These are phyloP conservation scores for Pseudopodoces humilis DNA, from an alignment of 2,113 vertebrate genomes.

Conservation along the genomic window DNA sequence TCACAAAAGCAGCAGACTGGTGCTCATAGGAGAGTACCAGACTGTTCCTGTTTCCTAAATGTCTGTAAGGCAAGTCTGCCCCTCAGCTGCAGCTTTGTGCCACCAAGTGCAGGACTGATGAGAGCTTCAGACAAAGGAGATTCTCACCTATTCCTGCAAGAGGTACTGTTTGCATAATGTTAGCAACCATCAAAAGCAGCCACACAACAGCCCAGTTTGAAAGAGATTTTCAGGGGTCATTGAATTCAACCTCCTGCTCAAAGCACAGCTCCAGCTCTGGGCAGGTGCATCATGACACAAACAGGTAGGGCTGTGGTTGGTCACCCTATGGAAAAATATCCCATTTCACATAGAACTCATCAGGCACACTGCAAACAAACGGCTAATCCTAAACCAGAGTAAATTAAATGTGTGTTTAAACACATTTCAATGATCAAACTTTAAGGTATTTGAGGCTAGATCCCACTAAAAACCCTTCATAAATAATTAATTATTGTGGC, in stretches of 20 bases:
- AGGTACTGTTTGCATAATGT: neutral
- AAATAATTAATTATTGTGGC: neutral
- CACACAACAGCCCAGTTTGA: neutral
- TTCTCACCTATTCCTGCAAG: neutral
- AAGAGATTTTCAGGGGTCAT: neutral
- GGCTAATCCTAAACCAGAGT: neutral
- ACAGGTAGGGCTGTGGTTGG: neutral
- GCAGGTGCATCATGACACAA: neutral
- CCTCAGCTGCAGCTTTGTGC: neutral
- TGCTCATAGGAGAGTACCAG: neutral
- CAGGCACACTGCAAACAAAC: neutral
- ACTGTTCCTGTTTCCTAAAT: neutral
- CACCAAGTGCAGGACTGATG: too few species aligned
- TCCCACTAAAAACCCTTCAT: neutral
- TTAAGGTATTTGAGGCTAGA: neutral
- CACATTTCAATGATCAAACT: neutral
- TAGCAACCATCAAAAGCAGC: neutral
- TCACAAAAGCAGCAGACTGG: neutral
- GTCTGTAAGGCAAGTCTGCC: neutral
- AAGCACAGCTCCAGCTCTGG: neutral
- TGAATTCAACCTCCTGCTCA: neutral
- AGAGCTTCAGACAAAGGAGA: neutral
- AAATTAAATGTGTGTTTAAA: neutral
- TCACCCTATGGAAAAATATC: neutral
- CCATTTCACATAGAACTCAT: neutral